A percentile compares a stretch with the other conserved stretches of the same genome.
Conservation (phyloP, 1,140 invertebrate genomes). For the Drosophila melanogaster region DNA sequence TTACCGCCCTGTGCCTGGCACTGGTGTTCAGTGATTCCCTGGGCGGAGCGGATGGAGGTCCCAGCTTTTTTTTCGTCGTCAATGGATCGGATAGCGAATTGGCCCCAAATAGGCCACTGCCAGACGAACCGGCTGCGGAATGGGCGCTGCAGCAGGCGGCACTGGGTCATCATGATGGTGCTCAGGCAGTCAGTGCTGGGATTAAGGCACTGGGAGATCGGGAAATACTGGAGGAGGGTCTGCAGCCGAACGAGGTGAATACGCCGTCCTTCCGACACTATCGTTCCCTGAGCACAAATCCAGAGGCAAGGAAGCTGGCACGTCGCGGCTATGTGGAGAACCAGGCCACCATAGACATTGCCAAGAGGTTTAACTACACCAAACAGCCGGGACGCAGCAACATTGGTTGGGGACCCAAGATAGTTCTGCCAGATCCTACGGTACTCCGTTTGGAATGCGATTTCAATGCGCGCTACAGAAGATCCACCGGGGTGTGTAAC, state of each 20-base stretch:
- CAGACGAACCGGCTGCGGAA: slow-evolving; percentile 64
- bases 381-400: slow-evolving; percentile 82
- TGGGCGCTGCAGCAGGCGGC: slow-evolving; percentile 63
- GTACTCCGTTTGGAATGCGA: slow-evolving; percentile 66
- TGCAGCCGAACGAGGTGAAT: slow-evolving; percentile 85
- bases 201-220: slow-evolving; percentile 86
- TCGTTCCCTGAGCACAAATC: slow-evolving; percentile 87
- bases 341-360: slow-evolving; percentile 87
- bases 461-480: slow-evolving; percentile 87
- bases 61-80: slow-evolving; percentile 69
- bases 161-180: slow-evolving; percentile 33
- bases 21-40: slow-evolving; percentile 48
- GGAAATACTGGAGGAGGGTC: slow-evolving; percentile 85
- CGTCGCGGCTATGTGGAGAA: slow-evolving; percentile 88
- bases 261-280: slow-evolving; percentile 89
- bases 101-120: slow-evolving; percentile 46
- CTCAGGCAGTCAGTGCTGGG: slow-evolving; percentile 84
- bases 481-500: slow-evolving; percentile 92
- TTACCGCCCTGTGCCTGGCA: slow-evolving; percentile 63
- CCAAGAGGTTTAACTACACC: slow-evolving; percentile 70
- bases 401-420: slow-evolving; percentile 86
- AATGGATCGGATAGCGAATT: slow-evolving; percentile 39
- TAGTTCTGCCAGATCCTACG: slow-evolving; percentile 74
- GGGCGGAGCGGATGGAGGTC: slow-evolving; percentile 4
- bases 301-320: slow-evolving; percentile 86